Evolutionary conservation across 2,888 invertebrate species (phyloP).

Genomic region (Tachina fera): DNA sequence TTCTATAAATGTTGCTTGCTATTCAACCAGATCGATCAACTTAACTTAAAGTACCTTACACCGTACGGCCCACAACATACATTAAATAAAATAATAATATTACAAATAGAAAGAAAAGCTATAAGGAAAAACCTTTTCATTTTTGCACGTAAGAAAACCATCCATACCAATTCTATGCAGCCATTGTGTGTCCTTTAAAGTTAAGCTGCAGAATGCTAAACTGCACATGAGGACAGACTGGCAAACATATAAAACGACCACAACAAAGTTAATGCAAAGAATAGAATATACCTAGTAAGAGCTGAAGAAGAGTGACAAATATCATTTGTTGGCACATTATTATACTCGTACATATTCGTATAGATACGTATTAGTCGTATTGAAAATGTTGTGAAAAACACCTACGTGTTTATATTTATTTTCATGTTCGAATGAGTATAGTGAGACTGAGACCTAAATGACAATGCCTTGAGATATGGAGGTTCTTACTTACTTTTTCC

Average conservation of each 20-base stretch:
- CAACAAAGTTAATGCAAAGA: constrained; percentile 29
- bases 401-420: constrained; percentile 69
- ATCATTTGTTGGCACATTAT: constrained; percentile 65
- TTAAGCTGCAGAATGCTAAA: constrained; percentile 45
- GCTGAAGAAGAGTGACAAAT: constrained; percentile 68
- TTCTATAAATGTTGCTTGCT: background rate
- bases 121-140: constrained; percentile 47
- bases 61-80: background rate
- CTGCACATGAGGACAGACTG: constrained; percentile 6
- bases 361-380: constrained; percentile 22
- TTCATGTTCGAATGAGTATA: constrained; percentile 38
- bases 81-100: constrained; percentile 43
- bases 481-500: background rate
- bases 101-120: constrained; percentile 12
- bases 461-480: constrained; percentile 43
- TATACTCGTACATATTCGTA: background rate
- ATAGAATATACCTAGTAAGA: constrained; percentile 17
- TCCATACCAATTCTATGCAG: constrained; percentile 48
- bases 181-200: constrained; percentile 31
- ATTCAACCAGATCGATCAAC: background rate
- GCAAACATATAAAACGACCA: constrained; percentile 14
- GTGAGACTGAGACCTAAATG: constrained; percentile 36
- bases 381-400: constrained; percentile 67
- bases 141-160: constrained; percentile 65
- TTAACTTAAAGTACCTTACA: constrained; percentile 5